Evolutionary conservation across 2,888 invertebrate genomes (phyloP).

Genomic region (Drosophila nr. fundita): DNA sequence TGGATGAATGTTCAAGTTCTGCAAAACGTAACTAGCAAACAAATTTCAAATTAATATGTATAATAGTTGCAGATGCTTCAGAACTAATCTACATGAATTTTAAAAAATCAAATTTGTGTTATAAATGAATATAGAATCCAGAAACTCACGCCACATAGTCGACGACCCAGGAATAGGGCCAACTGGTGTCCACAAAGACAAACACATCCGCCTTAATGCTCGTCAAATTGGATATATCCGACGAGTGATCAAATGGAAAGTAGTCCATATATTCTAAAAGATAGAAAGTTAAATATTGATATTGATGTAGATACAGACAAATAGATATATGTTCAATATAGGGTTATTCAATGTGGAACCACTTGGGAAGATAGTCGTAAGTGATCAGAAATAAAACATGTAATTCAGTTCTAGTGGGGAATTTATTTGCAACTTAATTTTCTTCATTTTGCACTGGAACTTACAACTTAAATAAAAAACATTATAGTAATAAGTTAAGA

Average conservation of each 20-base stretch:
- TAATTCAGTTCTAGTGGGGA: slow-evolving; percentile 51
- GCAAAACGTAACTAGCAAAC: slow-evolving; percentile 86
- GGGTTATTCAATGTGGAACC: slow-evolving; percentile 46
- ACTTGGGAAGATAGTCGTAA: slow-evolving; percentile 32
- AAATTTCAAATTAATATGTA: background rate
- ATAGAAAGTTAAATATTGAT: background rate
- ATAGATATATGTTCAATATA: background rate
- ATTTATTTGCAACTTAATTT: slow-evolving; percentile 56
- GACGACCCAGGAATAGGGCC: slow-evolving; percentile 87
- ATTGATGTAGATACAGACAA: background rate
- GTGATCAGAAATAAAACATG: slow-evolving; percentile 5
- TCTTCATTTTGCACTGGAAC: slow-evolving; percentile 47
- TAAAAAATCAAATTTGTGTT: background rate
- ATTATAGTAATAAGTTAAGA: slow-evolving; percentile 50
- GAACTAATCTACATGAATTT: background rate
- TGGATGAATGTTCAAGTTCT: slow-evolving; percentile 88
- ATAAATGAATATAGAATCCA: background rate
- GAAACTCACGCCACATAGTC: slow-evolving; percentile 87
- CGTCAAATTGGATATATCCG: slow-evolving; percentile 75
- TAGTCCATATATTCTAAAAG: slow-evolving; percentile 58
- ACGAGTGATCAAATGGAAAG: slow-evolving; percentile 35
- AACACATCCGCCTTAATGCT: slow-evolving; percentile 87
- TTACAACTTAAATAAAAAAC: slow-evolving; percentile 69
- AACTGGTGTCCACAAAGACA: slow-evolving; percentile 89
- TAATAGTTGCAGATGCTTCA: background rate